Conservation (phyloP, 1,140 invertebrate genomes). For the Drosophila ananassae region DNA sequence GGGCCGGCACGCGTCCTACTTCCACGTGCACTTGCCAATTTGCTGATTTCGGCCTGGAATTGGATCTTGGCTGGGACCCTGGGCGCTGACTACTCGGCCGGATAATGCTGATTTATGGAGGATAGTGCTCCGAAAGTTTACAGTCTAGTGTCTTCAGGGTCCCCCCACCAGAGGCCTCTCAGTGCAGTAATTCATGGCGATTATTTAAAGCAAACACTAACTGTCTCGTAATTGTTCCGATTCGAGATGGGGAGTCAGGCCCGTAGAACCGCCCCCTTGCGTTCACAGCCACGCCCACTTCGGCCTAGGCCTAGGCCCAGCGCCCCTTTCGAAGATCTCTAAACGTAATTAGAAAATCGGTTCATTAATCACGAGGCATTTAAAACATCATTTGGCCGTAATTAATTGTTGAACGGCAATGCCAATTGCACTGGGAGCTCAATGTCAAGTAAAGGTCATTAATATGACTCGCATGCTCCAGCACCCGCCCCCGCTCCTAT, state of each 20-base stretch:
- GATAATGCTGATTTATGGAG: conserved; percentile 24
- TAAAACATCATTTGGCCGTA: conserved; percentile 69
- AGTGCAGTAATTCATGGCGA: background rate
- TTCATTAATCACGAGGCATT: conserved; percentile 66
- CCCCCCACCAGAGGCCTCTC: background rate
- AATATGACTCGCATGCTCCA: conserved; percentile 41
- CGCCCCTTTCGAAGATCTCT: background rate
- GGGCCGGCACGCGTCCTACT: conserved; percentile 55
- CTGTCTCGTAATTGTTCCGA: conserved; percentile 18
- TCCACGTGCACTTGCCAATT: conserved; percentile 59
- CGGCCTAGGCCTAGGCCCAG: too few relatives aligned
- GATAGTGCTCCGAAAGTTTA: background rate
- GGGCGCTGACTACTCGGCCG: conserved; percentile 66
- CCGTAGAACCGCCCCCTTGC: background rate
- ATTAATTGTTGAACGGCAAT: conserved; percentile 65
- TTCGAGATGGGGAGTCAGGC: background rate
- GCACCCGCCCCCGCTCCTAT: background rate
- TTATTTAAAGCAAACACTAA: conserved; percentile 29
- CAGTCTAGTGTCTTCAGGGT: background rate
- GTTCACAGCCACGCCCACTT: background rate
- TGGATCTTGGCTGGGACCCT: background rate
- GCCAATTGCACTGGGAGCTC: conserved; percentile 45
- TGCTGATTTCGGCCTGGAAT: conserved; percentile 12
- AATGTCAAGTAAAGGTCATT: conserved; percentile 74
- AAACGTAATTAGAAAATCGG: conserved; percentile 68